phyloP scores from a whole-genome alignment of 2,888 invertebrate genomes.

The Machimus atricapillus region DNA sequence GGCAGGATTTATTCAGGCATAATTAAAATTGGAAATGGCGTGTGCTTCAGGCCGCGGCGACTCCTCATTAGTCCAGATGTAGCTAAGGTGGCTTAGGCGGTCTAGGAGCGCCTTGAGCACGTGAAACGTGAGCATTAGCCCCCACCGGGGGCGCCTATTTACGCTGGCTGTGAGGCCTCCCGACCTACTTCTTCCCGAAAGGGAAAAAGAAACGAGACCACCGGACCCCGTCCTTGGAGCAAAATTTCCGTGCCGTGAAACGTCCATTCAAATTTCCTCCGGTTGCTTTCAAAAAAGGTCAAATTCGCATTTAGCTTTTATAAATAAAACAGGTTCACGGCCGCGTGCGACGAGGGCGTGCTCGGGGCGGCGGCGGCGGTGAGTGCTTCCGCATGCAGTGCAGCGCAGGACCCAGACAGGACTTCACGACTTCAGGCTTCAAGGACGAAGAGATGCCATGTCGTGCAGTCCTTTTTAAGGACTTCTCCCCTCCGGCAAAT shows the following conservation, averaged over 20 bases:
- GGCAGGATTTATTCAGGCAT: not conserved
- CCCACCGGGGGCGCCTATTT: not conserved
- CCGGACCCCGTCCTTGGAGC: not conserved
- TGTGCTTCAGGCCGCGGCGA: not conserved
- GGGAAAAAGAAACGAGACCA: not conserved
- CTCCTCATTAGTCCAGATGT: not conserved
- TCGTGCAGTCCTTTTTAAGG: not conserved
- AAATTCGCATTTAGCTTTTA: not conserved
- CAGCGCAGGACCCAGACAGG: not conserved
- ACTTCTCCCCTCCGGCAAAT: not conserved
- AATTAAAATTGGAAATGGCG: not conserved
- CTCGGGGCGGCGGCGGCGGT: not conserved
- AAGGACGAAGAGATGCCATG: not conserved
- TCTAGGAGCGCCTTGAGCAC: not conserved
- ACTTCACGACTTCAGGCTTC: not conserved
- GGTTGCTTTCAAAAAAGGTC: not conserved
- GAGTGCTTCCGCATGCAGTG: not conserved
- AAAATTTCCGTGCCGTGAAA: not conserved
- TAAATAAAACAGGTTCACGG: not conserved
- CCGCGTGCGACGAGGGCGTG: not conserved
- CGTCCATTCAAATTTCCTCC: not conserved
- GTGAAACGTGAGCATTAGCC: not conserved
- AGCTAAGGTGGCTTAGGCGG: not conserved
- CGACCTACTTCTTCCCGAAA: not conserved
- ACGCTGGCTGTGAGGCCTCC: not conserved